Conservation (phyloP, 2,888 invertebrate species). For the Tetrapedia diversipes region DNA sequence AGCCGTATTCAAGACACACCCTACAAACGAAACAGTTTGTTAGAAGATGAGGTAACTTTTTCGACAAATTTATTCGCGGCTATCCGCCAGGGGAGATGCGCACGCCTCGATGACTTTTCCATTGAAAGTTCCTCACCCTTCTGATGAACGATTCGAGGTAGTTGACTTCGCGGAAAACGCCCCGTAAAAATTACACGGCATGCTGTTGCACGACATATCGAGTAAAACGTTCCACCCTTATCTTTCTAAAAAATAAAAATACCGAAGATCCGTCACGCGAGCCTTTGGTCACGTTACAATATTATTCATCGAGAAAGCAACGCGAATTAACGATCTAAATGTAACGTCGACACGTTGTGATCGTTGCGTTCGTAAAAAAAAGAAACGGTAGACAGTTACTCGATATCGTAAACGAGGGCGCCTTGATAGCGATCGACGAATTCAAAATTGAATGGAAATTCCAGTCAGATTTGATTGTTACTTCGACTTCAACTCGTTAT, state of each 20-base stretch:
- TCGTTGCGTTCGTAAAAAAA: background rate
- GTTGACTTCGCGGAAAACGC: conserved; percentile 15
- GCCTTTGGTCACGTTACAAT: conserved; percentile 16
- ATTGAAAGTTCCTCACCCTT: background rate
- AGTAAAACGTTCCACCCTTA: background rate
- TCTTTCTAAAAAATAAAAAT: background rate
- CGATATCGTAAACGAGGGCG: too few relatives aligned
- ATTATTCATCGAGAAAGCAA: background rate
- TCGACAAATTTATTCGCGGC: background rate
- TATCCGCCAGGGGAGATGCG: background rate
- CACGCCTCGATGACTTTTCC: conserved; percentile 1
- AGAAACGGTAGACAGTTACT: background rate
- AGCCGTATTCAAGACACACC: conserved; percentile 75
- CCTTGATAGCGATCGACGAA: too few relatives aligned
- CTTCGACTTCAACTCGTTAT: too few relatives aligned
- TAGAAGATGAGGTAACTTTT: background rate
- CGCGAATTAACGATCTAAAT: conserved; percentile 13
- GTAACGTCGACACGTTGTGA: conserved; percentile 20
- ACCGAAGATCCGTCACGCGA: too few relatives aligned
- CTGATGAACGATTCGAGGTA: conserved; percentile 3
- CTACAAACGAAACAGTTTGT: conserved; percentile 57
- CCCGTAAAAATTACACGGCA: background rate
- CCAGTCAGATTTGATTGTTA: background rate
- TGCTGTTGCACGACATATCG: background rate
- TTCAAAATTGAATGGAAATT: background rate